Evolutionary conservation across 2,797 vertebrate species (phyloP).

Genomic region (Onychomys arenicola): DNA sequence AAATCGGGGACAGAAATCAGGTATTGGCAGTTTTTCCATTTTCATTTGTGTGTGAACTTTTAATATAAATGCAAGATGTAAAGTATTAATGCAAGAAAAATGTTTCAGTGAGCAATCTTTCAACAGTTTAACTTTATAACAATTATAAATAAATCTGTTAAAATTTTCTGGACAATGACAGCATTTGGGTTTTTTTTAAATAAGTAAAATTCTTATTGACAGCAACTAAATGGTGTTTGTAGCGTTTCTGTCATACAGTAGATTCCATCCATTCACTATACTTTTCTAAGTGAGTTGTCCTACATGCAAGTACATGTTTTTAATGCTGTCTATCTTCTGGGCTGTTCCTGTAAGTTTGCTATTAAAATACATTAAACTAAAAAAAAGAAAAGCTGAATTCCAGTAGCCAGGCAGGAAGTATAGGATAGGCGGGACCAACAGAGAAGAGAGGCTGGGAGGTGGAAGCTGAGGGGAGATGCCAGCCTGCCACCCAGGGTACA

Average conservation of each 20-base stretch:
- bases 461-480: no score
- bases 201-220: conserved; percentile 90
- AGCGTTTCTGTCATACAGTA: conserved; percentile 90
- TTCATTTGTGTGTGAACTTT: no score
- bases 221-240: conserved; percentile 90
- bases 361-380: conserved; percentile 90
- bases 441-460: no score
- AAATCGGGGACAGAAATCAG: no score
- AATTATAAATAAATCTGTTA: conserved; percentile 89
- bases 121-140: conserved; percentile 88
- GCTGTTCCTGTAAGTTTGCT: conserved; percentile 93
- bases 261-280: conserved; percentile 89
- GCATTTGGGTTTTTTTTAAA: conserved; percentile 91
- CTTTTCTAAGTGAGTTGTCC: conserved; percentile 91
- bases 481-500: no score
- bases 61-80: no score
- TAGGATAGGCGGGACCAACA: no score
- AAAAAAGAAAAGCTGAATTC: neutral
- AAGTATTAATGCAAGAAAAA: no score
- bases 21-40: no score
- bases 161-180: conserved; percentile 91
- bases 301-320: conserved; percentile 91
- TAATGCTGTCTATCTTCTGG: conserved; percentile 92
- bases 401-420: no score
- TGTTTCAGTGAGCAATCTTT: no score